Percentiles rank a stretch among this genome's conserved stretches.
These are phyloP conservation scores for Solenopsis invicta DNA, from an alignment of 1,140 invertebrate species.

Conservation along the genomic window DNA sequence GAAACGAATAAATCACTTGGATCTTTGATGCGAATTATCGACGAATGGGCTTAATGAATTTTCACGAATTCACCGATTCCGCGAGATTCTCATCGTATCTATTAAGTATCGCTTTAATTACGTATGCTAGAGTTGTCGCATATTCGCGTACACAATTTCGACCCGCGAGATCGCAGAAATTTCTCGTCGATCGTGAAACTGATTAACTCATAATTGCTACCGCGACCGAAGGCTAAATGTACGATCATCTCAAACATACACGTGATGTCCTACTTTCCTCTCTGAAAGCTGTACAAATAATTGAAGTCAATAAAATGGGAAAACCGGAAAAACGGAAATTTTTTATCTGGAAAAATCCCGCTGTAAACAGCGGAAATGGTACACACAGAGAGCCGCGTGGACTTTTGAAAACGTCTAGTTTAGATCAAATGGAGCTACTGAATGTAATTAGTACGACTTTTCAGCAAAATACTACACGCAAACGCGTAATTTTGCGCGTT, in stretches of 20 bases:
- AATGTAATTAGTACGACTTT: not conserved
- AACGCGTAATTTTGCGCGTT: not conserved
- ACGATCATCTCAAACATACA: conserved; percentile 44
- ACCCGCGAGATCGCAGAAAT: conserved; percentile 46
- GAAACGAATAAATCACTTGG: not conserved
- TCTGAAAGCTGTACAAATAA: conserved; percentile 17
- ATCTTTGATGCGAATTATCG: not conserved
- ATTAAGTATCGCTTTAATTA: conserved; percentile 69
- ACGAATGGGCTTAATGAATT: conserved; percentile 37
- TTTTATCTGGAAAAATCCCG: not conserved
- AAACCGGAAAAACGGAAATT: not conserved
- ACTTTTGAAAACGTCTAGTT: not conserved
- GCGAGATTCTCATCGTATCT: conserved; percentile 22
- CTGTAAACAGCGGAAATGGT: not conserved
- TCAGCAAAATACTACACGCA: not conserved
- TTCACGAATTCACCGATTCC: conserved; percentile 17
- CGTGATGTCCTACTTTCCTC: not conserved
- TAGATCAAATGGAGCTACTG: not conserved
- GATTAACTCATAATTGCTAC: conserved; percentile 58
- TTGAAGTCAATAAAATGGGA: conserved; percentile 12
- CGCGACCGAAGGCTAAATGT: conserved; percentile 1
- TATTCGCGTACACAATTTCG: conserved; percentile 34
- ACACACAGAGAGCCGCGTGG: not conserved
- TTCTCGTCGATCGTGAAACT: conserved; percentile 54
- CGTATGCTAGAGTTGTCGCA: conserved; percentile 35